Base-by-base conservation (phyloP, 2,797 vertebrate species). In the Rhincodon typus region DNA sequence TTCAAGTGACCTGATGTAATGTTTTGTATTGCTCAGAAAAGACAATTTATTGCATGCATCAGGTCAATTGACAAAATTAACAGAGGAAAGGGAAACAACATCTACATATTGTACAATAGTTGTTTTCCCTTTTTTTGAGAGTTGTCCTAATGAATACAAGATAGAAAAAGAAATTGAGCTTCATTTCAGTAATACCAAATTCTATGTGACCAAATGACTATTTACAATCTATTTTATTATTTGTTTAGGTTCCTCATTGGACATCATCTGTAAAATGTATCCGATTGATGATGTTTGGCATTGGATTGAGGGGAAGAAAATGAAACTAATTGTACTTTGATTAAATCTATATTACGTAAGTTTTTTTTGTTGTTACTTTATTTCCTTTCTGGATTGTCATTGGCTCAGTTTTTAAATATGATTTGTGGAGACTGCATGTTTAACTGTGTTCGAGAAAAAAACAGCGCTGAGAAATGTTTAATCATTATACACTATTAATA, bases 311-410 rank as follows among this genome's bases (percentile, higher is more conserved):
- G 21, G 62, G 79, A 42, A 38, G 57, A 93, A 93, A 93, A 69
- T 93, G 90, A 67, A 93, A 93, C 62, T 42, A 42, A 69, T 67
- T 42, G 90, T 69, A 34, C n/a, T 67, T 93, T 93, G 62, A 93
- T 69, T 21, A 69, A 93, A 69, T 93, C 66, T 42, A 42, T 42
- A 42, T 93, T 38, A 42, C n/a, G 90, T 93, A 93, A 69, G 62
- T 69, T 25, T 62, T 23, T 38, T 19, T 62, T 62, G 12, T 62
- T 62, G 57, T 57, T 57, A 57, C 0, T 62, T 62, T 69, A 93
- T 69, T 93, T 93, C 25, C 3, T 25, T 93, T 69, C 42, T 13
- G 66, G 3, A 25, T 38, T 42, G 2, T 69, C 12, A 42, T 38
- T 3, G 19, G 21, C 38, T 93, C 30, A 62, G 84, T 50, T 87